phyloP scores from a whole-genome alignment of 1,140 invertebrate species.

The Lepidurus arcticus region DNA sequence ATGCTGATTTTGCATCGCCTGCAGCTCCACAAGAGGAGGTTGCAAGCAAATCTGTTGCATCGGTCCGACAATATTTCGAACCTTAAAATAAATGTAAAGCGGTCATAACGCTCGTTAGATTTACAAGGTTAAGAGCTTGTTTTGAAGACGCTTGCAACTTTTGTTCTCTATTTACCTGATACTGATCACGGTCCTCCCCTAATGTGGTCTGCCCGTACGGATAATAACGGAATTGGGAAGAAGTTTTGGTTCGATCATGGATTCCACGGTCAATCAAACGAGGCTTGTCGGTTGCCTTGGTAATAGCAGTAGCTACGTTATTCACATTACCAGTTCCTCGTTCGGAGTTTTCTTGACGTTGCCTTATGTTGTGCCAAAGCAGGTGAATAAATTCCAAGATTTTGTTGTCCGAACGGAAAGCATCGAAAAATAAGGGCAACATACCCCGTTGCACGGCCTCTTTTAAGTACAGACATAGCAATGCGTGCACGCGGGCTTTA shows the following conservation, averaged over 20 bases:
- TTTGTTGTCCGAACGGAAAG: background rate
- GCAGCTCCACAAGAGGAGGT: background rate
- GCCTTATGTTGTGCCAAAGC: background rate
- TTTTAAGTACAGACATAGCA: background rate
- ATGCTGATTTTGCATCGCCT: constrained; percentile 7
- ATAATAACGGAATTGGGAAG: background rate
- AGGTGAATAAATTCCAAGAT: constrained; percentile 8
- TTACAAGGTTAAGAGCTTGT: background rate
- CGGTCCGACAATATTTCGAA: background rate
- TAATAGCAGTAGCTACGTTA: background rate
- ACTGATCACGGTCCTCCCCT: background rate
- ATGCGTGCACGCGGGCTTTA: background rate
- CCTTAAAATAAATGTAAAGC: background rate
- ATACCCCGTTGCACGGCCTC: background rate
- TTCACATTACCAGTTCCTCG: background rate
- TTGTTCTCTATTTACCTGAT: background rate
- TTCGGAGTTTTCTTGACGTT: background rate
- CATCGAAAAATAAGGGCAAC: constrained; percentile 3
- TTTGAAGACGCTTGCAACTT: background rate
- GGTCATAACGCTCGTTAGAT: too few relatives aligned
- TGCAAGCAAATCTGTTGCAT: background rate
- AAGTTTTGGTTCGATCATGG: constrained; percentile 5
- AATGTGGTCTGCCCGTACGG: background rate
- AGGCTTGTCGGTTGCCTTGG: background rate
- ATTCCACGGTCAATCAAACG: constrained; percentile 14